Evolutionary conservation across 2,888 invertebrate genomes (phyloP).

Genomic region (Aplocera efformata): DNA sequence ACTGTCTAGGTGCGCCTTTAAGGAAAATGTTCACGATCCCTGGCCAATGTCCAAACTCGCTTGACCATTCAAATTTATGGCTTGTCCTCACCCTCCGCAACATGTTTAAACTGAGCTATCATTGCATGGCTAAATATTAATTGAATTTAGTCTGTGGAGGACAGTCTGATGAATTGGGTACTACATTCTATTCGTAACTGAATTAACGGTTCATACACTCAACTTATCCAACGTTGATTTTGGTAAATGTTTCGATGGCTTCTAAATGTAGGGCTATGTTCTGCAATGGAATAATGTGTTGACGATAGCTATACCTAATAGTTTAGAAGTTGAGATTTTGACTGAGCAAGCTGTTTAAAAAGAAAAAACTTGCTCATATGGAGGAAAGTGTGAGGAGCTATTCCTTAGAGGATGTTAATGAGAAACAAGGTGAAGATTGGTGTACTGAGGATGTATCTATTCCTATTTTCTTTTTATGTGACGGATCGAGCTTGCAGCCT

Average conservation of each 20-base stretch:
- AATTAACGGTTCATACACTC: background rate
- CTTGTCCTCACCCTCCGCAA: constrained; percentile 50
- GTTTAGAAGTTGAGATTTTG: too few relatives aligned
- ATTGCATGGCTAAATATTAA: constrained; percentile 21
- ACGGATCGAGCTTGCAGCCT: too few relatives aligned
- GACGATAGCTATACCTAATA: too few relatives aligned
- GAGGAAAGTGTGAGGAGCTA: too few relatives aligned
- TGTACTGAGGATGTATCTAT: too few relatives aligned
- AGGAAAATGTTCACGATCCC: constrained; percentile 44
- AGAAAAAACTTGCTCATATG: too few relatives aligned
- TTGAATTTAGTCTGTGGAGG: constrained; percentile 21
- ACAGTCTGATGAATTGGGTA: constrained; percentile 10
- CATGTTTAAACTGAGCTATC: constrained; percentile 13
- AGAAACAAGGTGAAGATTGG: too few relatives aligned
- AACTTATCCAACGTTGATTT: background rate
- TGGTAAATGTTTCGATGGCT: background rate
- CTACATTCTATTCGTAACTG: background rate
- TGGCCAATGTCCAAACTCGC: constrained; percentile 54
- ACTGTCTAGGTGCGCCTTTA: background rate
- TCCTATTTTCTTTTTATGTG: too few relatives aligned
- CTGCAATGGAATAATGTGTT: too few relatives aligned
- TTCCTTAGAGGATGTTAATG: too few relatives aligned
- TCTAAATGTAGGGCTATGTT: too few relatives aligned
- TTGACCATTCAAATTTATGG: constrained; percentile 74
- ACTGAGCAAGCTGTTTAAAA: too few relatives aligned